Evolutionary conservation across 2,113 vertebrate genomes (phyloP), one percentile per base, ranked within the genome.

Genomic region (Leptodactylus fuscus): DNA sequence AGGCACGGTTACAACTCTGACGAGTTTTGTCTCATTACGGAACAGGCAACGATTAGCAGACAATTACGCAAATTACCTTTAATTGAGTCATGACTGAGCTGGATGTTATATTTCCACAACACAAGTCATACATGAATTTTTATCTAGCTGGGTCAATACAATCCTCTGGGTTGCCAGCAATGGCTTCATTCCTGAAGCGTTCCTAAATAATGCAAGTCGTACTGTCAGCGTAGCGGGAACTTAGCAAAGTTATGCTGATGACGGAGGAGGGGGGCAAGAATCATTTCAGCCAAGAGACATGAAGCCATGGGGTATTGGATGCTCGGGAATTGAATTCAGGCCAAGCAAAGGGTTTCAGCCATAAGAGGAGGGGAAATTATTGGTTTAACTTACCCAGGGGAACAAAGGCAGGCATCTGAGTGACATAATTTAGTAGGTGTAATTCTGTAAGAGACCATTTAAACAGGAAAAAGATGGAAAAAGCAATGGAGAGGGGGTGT

Each of bases 21-120:
- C 89, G 88, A 88, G 87, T 89, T 88, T 91, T 90, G 88, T 90
- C 91, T 90, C 91, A 88, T 92, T 89, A 91, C 88, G 91, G 90
- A 90, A 89, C 89, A 91, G 90, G 89, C 90, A 89, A 91, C 88
- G 90, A 94, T 94, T 90, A 91, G 88, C 83, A 89, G 88, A 93
- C 87, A 88, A 90, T 91, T 91, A 93, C 90, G 88, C 88, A 92
- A 93, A 90, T 90, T 91, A 90, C 92, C 91, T 90, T 87, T 93
- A 93, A 93, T 92, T 92, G 92, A 92, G 90, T 90, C 90, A 90
- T 89, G 89, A 91, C 91, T 87, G 89, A 92, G 93, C 89, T 91
- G 88, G 89, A 91, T 91, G 92, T 88, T 88, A 87, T 90, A 91
- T 91, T 93, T 92, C 86, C 74, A n/a, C 90, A 90, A 92, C 91